Evolutionary conservation across 2,797 vertebrate species (phyloP).

Genomic region (Parauchenoglanis punctatus): DNA sequence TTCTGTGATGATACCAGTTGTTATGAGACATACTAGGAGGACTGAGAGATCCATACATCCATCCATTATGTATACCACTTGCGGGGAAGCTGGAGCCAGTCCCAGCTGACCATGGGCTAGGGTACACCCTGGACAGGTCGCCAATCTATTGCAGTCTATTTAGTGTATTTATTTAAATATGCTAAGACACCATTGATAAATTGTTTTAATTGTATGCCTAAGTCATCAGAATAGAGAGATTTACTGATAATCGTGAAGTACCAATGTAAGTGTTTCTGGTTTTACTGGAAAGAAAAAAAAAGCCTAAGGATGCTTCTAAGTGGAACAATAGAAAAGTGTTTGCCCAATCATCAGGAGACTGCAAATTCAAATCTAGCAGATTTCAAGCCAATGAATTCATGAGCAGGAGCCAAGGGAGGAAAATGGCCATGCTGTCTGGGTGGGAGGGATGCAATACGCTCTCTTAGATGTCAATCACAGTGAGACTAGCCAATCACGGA

Average conservation of each 20-base stretch:
- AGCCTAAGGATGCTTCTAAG: neutral
- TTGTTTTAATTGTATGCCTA: neutral
- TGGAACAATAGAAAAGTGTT: neutral
- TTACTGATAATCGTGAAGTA: neutral
- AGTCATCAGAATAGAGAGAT: neutral
- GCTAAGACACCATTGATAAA: neutral
- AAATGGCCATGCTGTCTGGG: neutral
- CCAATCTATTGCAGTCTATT: neutral
- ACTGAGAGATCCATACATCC: neutral
- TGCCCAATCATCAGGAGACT: neutral
- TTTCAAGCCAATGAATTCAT: neutral
- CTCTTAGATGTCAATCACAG: neutral
- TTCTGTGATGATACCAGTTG: neutral
- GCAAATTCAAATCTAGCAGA: neutral
- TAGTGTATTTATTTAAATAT: neutral
- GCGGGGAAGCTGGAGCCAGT: too few relatives aligned
- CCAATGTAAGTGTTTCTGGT: neutral
- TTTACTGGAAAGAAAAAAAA: neutral
- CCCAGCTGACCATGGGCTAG: too few relatives aligned
- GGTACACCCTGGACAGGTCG: too few relatives aligned
- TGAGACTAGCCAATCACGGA: neutral
- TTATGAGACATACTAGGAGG: neutral
- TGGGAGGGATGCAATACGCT: neutral
- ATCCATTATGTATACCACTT: too few relatives aligned
- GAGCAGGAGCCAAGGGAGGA: neutral